Base-by-base conservation (phyloP, 1,140 invertebrate genomes). In the Drosophila carrolli region DNA sequence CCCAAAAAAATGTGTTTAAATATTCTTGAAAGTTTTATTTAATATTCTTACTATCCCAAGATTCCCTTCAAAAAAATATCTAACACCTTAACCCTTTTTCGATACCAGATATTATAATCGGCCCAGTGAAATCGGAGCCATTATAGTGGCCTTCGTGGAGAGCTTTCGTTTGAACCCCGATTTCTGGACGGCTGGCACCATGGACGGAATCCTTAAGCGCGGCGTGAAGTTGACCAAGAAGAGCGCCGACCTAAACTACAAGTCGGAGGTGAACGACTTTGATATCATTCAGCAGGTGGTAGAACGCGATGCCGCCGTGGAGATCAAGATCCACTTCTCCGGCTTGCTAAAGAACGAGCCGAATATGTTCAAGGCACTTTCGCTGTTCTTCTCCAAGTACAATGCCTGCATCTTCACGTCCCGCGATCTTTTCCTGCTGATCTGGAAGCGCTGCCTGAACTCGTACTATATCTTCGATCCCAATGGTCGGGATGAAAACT, bases 381-480 rank as follows among this genome's bases (percentile, higher is more conserved):
- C 80, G 9, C 54, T 92, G 13, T 91, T 71, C 74, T 92, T 92
- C 27, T 68, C 76, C 9, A 89, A 79, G 23, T 91, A 75, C 19
- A 91, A 90, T 43, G 90, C 91, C n/a, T 88, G 85, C 58, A 81
- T 92, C 0, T 73, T 92, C 4, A 65, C 68, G 0, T 81, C 84
- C 0, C 72, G 82, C 0, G 84, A 88, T 37, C 57, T 91, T n/a
- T 92, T 67, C 23, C 50, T 92, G 48, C 40, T 92, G 11, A 92
- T 92, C 29, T 92, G 91, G 89, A 92, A 92, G 50, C 85, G 86
- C 4, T 92, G 91, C 51, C 32, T 66, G 0, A 81, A 92, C 35
- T 86, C 81, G 0, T 92, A 63, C 53, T 92, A 90, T 19, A 91
- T 92, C 27, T 92, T 92, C 14, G 91, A 92, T 81, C 86, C 91